Conservation (phyloP, 2,797 vertebrate species). For the Cossypha polioptera region DNA sequence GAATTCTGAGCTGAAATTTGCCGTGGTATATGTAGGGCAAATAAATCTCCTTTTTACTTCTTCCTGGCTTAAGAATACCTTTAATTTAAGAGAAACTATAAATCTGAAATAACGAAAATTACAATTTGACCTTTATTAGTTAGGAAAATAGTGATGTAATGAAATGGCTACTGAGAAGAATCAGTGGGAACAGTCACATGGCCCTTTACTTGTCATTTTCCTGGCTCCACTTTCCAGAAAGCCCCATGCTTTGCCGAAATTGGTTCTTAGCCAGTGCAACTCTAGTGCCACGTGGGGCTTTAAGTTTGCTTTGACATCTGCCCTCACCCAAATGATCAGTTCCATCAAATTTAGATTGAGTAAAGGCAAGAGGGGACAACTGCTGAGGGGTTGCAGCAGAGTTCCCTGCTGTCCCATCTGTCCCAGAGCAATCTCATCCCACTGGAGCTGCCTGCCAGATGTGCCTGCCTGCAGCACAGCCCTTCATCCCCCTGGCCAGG, state of each 20-base stretch:
- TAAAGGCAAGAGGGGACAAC: fast-evolving
- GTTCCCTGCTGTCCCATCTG: background rate
- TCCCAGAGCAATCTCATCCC: background rate
- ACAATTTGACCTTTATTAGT: slow-evolving; percentile 26
- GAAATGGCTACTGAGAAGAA: background rate
- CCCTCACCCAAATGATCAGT: background rate
- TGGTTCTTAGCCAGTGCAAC: background rate
- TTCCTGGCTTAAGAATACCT: slow-evolving; percentile 18
- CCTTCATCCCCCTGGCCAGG: background rate
- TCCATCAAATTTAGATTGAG: background rate
- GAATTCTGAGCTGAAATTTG: background rate
- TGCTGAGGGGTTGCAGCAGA: background rate
- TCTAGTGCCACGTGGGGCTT: fast-evolving
- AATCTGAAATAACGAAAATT: slow-evolving; percentile 28
- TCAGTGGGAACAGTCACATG: background rate
- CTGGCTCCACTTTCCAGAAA: background rate
- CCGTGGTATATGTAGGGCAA: background rate
- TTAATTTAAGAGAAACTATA: slow-evolving; percentile 40
- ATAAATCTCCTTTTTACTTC: background rate
- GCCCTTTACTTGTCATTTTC: background rate
- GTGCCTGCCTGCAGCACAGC: background rate
- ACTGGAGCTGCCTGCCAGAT: background rate
- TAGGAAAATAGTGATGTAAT: slow-evolving; percentile 9
- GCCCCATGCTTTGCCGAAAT: background rate
- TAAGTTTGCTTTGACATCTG: background rate